Evolutionary conservation across 1,140 invertebrate genomes (phyloP), one percentile per base, ranked within the genome.

Genomic region (Aphaenogaster ashmeadi): DNA sequence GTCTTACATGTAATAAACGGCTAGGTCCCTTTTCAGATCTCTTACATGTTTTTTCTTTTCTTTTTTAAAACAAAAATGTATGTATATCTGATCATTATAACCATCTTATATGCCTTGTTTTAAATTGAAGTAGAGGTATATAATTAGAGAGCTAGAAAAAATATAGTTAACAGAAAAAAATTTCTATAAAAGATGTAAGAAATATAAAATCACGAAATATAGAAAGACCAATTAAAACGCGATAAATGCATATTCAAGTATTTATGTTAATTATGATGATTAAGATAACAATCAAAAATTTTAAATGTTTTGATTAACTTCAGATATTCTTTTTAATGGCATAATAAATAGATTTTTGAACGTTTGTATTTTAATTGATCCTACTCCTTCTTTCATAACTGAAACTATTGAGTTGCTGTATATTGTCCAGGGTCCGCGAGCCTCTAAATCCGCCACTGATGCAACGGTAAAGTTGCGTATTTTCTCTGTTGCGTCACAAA

Each of bases 371-470:
- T 66, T 38, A 66, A 66, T 66, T 38, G 4, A 7, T n/a, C 7
- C 4, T 66, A 8, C 7, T 41, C 8, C 38, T 38, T 11, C 2
- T 27, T 3, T 47, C 3, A 9, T 3, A 33, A 8, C 7, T 11
- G 13, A 33, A 11, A 18, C 33, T n/a, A 18, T 66, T 66, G 36
- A 38, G 38, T 38, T n/a, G n/a, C 4, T 38, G 3, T n/a, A 8
- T 56, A 6, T 18, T n/a, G 64, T 15, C n/a, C 64, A 18, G 64
- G 64, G 64, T 27, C 33, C 36, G 36, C 33, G 18, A 6, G 33
- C 18, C 5, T 33, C n/a, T n/a, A 66, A 66, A 66, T 38, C 18
- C 64, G 64, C 4, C 64, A 66, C 64, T 66, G 36, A 66, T 66
- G 18, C 64, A 66, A 66, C 64, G 36, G 64, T 66, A 66, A 66